phyloP scores from a whole-genome alignment of 1,140 invertebrate genomes.

The Diachasmimorpha longicaudata region DNA sequence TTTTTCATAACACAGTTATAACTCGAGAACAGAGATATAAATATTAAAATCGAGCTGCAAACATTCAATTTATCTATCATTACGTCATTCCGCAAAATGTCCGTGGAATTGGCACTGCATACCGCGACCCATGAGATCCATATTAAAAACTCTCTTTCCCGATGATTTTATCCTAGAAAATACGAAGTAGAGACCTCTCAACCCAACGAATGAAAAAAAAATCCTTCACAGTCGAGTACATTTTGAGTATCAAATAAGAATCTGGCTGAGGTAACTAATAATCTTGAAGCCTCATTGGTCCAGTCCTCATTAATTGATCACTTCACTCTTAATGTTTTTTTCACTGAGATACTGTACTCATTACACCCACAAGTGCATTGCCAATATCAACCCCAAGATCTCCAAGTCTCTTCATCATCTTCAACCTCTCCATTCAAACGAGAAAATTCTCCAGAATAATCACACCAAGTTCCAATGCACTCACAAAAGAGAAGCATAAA shows the following conservation, averaged over 20 bases:
- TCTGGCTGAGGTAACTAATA: neutral
- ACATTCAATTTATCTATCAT: conserved; percentile 20
- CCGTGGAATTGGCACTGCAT: neutral
- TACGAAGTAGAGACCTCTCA: neutral
- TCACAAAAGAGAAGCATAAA: neutral
- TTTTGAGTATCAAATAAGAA: neutral
- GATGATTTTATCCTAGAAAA: neutral
- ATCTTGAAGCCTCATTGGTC: neutral
- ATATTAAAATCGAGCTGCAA: conserved; percentile 23
- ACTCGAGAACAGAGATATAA: conserved; percentile 33
- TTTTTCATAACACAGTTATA: conserved; percentile 44
- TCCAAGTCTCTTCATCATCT: neutral
- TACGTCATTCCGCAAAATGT: neutral
- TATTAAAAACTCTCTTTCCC: neutral
- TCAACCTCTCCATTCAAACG: neutral
- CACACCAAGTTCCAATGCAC: neutral
- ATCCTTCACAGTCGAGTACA: neutral
- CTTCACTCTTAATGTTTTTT: neutral
- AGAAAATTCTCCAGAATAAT: neutral
- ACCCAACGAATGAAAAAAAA: neutral
- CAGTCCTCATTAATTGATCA: neutral
- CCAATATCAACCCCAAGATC: neutral
- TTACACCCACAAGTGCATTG: neutral
- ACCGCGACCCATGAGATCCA: neutral
- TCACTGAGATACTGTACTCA: neutral